A percentile compares a stretch with the other conserved stretches of the same genome.
These are phyloP conservation scores for Eciton burchellii DNA, from an alignment of 1,140 invertebrate genomes.

Conservation along the genomic window DNA sequence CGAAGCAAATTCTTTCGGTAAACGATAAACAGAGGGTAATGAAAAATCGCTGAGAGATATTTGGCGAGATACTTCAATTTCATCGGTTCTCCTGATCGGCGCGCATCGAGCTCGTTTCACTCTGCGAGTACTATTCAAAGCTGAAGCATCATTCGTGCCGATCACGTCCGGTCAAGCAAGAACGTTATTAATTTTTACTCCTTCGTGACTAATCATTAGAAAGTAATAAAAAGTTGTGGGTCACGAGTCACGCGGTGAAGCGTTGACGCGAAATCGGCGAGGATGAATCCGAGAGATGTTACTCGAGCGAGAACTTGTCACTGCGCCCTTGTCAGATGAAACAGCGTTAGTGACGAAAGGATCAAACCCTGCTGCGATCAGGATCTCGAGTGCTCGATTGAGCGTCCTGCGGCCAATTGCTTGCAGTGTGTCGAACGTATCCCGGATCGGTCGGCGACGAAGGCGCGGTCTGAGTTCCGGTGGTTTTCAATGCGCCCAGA, in stretches of 20 bases:
- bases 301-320: conserved; percentile 3
- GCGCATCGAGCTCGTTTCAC: no score
- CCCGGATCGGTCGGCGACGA: conserved; percentile 89
- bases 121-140: no score
- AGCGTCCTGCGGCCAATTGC: conserved; percentile 87
- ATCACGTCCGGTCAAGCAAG: no score
- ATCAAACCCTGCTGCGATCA: conserved; percentile 79
- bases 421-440: conserved; percentile 89
- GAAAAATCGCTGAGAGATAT: neutral
- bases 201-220: conserved; percentile 24
- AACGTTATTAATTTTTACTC: no score
- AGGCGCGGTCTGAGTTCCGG: conserved; percentile 84
- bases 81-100: no score
- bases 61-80: neutral
- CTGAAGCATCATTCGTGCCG: no score
- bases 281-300: neutral
- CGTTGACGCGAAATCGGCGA: neutral
- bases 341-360: neutral
- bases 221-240: neutral
- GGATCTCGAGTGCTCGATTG: conserved; percentile 87
- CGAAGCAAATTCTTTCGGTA: conserved; percentile 4
- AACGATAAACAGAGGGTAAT: neutral
- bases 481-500: conserved; percentile 84
- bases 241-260: neutral
- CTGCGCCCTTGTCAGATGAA: neutral